Percentiles rank a stretch among this genome's conserved stretches.
Evolutionary conservation across 1,140 invertebrate species (phyloP).

Genomic region (Cotesia chilonis): DNA sequence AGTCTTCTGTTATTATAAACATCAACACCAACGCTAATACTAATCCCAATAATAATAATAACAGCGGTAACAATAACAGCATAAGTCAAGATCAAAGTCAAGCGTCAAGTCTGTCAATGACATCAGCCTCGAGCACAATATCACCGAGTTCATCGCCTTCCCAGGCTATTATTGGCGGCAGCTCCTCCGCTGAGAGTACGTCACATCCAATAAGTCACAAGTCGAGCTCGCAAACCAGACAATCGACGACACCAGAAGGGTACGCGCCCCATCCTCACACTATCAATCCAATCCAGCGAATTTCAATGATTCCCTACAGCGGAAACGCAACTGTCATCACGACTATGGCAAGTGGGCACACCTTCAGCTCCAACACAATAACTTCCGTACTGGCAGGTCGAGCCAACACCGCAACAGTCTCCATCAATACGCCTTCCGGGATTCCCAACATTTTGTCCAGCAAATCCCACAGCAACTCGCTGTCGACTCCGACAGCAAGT

Average conservation of each 20-base stretch:
- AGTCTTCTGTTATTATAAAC: slow-evolving; percentile 35
- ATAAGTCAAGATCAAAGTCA: background rate
- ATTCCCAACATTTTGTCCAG: slow-evolving; percentile 53
- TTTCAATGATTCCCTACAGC: slow-evolving; percentile 51
- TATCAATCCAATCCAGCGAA: slow-evolving; percentile 53
- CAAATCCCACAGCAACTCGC: slow-evolving; percentile 46
- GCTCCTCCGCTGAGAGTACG: slow-evolving; percentile 38
- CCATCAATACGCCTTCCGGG: slow-evolving; percentile 72
- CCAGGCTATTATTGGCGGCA: slow-evolving; percentile 38
- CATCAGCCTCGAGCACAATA: slow-evolving; percentile 43
- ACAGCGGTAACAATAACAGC: background rate
- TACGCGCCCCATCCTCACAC: slow-evolving; percentile 62
- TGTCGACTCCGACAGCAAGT: slow-evolving; percentile 27
- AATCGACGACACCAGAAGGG: slow-evolving; percentile 50
- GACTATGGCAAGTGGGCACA: slow-evolving; percentile 80
- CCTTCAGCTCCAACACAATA: slow-evolving; percentile 77
- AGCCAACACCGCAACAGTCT: slow-evolving; percentile 77
- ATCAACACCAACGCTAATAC: slow-evolving; percentile 30
- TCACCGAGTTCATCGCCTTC: slow-evolving; percentile 51
- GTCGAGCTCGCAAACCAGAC: slow-evolving; percentile 46
- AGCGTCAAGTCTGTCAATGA: slow-evolving; percentile 31
- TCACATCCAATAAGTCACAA: slow-evolving; percentile 40
- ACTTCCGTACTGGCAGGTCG: slow-evolving; percentile 79
- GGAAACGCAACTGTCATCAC: slow-evolving; percentile 66
- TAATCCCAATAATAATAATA: slow-evolving; percentile 53